These are phyloP conservation scores for Lasioglossum lativentre DNA, from an alignment of 2,888 invertebrate species.

Conservation along the genomic window DNA sequence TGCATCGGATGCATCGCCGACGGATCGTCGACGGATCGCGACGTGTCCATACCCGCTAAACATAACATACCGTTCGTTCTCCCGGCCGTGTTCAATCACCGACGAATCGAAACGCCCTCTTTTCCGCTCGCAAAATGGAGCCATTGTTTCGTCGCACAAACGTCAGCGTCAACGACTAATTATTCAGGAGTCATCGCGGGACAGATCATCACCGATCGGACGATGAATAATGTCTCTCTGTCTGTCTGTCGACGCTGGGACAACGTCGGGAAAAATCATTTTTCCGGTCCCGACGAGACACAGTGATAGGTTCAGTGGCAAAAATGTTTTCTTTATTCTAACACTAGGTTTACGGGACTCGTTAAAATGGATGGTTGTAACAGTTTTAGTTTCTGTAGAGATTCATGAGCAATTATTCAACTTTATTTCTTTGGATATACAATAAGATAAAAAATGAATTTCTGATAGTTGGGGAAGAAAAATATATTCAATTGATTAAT, in stretches of 20 bases:
- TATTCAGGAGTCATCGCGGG: conserved; percentile 38
- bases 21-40: background rate
- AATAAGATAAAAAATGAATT: no score
- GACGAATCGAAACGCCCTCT: background rate
- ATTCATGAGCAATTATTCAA: no score
- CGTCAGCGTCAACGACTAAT: conserved; percentile 36
- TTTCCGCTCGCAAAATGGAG: conserved; percentile 7
- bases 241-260: background rate
- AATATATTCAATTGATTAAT: no score
- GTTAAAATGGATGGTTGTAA: no score
- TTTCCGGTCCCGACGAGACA: background rate
- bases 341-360: background rate
- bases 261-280: background rate
- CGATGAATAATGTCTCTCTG: conserved; percentile 19
- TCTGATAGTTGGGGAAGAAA: background rate
- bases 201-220: background rate
- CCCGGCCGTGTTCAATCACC: conserved; percentile 36
- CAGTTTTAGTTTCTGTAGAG: no score
- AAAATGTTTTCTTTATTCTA: background rate
- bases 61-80: conserved; percentile 27
- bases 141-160: conserved; percentile 44
- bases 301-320: background rate
- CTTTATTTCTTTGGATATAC: no score
- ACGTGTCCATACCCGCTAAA: conserved; percentile 16
- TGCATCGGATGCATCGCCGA: background rate